Base-by-base conservation (phyloP, 2,797 vertebrate genomes). In the Tangara arthus region DNA sequence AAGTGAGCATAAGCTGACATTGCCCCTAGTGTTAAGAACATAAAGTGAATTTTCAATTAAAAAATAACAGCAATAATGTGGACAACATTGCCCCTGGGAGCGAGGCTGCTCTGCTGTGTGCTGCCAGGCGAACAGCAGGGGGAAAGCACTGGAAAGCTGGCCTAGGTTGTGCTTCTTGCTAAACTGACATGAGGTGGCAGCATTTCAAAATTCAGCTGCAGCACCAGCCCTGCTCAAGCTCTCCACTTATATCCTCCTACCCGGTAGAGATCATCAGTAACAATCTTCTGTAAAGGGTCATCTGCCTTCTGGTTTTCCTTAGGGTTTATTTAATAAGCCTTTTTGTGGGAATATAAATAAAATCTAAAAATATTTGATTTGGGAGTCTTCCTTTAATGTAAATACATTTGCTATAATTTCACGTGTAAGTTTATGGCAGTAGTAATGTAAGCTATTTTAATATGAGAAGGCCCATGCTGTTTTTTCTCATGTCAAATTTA, bases 181-280 rank as follows among this genome's bases (percentile, higher is more conserved):
- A 32, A 80, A 3, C 79, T 50, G 75, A 82, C 87, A 0, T 57
- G 59, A 92, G 91, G 65, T 95, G 94, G 95, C 87, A 87, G 63
- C 75, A 49, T 94, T 96, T 96, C 49, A 82, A 89, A 95, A 91
- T 82, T 27, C 77, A 95, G 2, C 65, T 23, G 28, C 65, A 79
- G 47, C 30, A 8, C 26, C 37, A 68, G 34, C 22, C 2, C 68
- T 46, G 57, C 32, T 59, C 53, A 56, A 63, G 15, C 44, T 72
- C 79, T 57, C 50, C 32, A 6, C 59, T 22, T 7, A 18, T 64
- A 56, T 9, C 12, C 50, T 76, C 50, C 52, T 46, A 16, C 9
- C 2, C 3, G 17, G 7, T 37, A 70, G 86, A 73, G 52, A 84
- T 22, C 59, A 44, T 49, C 44, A 44, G 44, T n/a, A 75, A 49